Evolutionary conservation across 2,888 invertebrate species (phyloP).

Genomic region (Hecatera dysodea): DNA sequence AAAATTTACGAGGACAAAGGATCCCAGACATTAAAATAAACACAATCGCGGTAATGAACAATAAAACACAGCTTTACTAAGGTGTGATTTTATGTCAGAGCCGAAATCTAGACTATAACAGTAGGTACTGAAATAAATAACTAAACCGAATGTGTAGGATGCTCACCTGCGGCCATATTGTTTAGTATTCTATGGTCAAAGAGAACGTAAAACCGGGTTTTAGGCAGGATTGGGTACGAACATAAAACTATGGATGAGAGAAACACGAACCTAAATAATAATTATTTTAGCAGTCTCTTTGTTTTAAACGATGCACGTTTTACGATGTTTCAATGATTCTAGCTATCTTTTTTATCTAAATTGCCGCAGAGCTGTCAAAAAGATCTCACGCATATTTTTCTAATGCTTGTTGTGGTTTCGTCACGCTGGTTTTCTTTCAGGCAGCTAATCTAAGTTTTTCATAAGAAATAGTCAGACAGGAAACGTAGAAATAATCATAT

Average conservation of each 20-base stretch:
- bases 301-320: slow-evolving; percentile 18
- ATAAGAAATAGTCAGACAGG: too few relatives aligned
- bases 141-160: slow-evolving; percentile 39
- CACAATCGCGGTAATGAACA: slow-evolving; percentile 32
- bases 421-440: not conserved
- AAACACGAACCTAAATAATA: slow-evolving; percentile 10
- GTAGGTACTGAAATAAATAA: slow-evolving; percentile 44
- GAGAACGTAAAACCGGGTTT: slow-evolving; percentile 39
- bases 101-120: slow-evolving; percentile 31
- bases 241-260: slow-evolving; percentile 39
- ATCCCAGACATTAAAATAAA: slow-evolving; percentile 36
- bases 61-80: slow-evolving; percentile 24
- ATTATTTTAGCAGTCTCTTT: slow-evolving; percentile 14
- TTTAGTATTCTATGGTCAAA: slow-evolving; percentile 53
- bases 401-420: not conserved
- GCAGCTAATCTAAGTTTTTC: too few relatives aligned
- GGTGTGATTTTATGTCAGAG: slow-evolving; percentile 34
- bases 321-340: not conserved
- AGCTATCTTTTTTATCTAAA: not conserved
- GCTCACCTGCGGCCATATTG: slow-evolving; percentile 43
- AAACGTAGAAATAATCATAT: too few relatives aligned
- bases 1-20: slow-evolving; percentile 28
- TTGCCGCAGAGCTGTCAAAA: not conserved
- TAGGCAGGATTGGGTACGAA: slow-evolving; percentile 11
- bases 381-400: not conserved